Conservation (phyloP, 2,797 vertebrate species). For the Petrocephalus schoutedeni region DNA sequence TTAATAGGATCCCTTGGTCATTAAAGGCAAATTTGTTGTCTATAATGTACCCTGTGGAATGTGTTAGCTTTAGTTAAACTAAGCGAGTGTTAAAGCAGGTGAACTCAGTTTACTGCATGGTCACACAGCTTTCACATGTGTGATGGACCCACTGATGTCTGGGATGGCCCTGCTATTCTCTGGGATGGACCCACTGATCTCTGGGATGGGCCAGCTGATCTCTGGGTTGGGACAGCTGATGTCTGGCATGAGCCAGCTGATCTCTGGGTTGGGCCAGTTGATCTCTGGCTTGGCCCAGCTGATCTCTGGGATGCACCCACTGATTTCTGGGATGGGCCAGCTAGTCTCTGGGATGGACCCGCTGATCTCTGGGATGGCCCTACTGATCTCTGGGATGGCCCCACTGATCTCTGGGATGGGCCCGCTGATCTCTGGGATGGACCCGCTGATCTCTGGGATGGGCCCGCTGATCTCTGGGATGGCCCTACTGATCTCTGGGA, state of each 20-base stretch:
- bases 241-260: neutral
- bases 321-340: conserved; percentile 20
- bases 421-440: neutral
- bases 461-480: conserved; percentile 15
- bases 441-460: neutral
- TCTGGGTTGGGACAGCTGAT: too few species aligned
- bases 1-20: neutral
- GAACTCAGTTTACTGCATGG: conserved; percentile 28
- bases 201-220: neutral
- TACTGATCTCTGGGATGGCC: neutral
- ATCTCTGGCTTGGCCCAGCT: neutral
- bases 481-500: neutral
- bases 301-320: neutral
- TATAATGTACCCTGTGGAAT: neutral
- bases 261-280: neutral
- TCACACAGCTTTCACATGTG: conserved; percentile 37
- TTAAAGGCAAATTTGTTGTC: conserved; percentile 13
- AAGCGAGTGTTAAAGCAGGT: conserved; percentile 24
- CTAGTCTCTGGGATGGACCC: conserved; percentile 24
- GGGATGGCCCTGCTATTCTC: neutral
- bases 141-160: neutral
- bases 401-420: neutral
- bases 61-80: conserved; percentile 34
- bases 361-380: neutral
- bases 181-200: neutral